A percentile compares a stretch with the other conserved stretches of the same genome.
Conservation (phyloP, 2,797 vertebrate genomes). For the Phrynocephalus guinanensis region DNA sequence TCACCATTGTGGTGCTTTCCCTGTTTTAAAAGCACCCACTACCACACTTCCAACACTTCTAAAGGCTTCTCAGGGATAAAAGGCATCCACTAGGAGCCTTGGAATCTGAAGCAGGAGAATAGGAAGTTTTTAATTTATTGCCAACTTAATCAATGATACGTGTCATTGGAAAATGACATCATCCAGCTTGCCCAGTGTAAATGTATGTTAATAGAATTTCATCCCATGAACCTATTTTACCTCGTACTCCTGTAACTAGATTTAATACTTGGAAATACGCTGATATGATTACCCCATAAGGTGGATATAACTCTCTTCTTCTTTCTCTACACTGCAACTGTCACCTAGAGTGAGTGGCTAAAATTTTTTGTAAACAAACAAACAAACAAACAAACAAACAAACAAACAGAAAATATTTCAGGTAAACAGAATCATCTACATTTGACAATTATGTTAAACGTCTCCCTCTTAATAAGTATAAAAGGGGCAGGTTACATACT, state of each 20-base stretch:
- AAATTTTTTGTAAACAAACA: too few relatives aligned
- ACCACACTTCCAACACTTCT: too few relatives aligned
- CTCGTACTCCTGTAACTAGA: background rate
- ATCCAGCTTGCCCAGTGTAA: too few relatives aligned
- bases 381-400: too few relatives aligned
- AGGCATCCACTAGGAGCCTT: too few relatives aligned
- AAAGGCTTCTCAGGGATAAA: too few relatives aligned
- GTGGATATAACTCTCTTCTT: fast-evolving
- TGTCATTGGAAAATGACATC: background rate
- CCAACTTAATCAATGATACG: too few relatives aligned
- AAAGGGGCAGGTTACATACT: fast-evolving
- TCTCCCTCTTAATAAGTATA: background rate
- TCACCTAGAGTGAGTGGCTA: too few relatives aligned
- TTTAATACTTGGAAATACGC: background rate
- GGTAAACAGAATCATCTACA: background rate
- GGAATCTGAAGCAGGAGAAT: too few relatives aligned
- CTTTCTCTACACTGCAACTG: too few relatives aligned
- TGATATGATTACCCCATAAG: background rate
- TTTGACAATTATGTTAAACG: background rate
- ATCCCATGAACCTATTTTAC: background rate
- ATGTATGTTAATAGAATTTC: too few relatives aligned
- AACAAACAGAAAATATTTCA: fast-evolving
- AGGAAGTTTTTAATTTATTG: too few relatives aligned
- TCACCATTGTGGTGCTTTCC: background rate
- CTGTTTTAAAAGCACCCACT: background rate